Evolutionary conservation across 2,797 vertebrate species (phyloP).

Genomic region (Sparidentex hasta): DNA sequence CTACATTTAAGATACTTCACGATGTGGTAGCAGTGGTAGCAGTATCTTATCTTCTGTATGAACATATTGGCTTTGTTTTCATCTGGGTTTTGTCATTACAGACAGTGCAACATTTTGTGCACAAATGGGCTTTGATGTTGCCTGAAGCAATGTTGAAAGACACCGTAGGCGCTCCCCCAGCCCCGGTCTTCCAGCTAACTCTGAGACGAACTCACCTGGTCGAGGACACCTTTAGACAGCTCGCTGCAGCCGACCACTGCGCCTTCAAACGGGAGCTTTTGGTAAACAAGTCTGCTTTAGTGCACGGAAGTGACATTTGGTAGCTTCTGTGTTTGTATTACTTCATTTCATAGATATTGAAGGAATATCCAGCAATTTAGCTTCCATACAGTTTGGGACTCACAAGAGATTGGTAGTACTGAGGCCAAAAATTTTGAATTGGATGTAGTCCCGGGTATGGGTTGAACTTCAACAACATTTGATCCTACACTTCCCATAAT

Average conservation of each 20-base stretch:
- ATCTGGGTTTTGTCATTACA: conserved; percentile 43
- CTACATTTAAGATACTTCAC: neutral
- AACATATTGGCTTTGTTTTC: neutral
- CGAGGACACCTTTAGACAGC: conserved; percentile 82
- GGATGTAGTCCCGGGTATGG: neutral
- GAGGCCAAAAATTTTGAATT: neutral
- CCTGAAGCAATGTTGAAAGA: rapidly evolving
- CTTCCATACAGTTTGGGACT: too few species aligned
- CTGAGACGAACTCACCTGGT: conserved; percentile 79
- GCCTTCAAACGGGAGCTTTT: conserved; percentile 67
- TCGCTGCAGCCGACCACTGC: conserved; percentile 53
- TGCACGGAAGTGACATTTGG: neutral
- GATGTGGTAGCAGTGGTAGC: neutral
- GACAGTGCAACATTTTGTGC: rapidly evolving
- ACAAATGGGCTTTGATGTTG: rapidly evolving
- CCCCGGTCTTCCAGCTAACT: conserved; percentile 65
- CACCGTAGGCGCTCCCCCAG: neutral
- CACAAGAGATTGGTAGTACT: too few species aligned
- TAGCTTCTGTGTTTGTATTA: neutral
- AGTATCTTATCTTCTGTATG: neutral
- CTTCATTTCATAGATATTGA: neutral
- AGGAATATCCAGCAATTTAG: neutral
- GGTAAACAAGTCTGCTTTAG: conserved; percentile 60
- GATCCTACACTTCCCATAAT: neutral
- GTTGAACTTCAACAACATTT: neutral